A percentile compares a stretch with the other conserved stretches of the same genome.
Conservation (phyloP, 2,888 invertebrate species). For the Scaptomyza caliginosa region DNA sequence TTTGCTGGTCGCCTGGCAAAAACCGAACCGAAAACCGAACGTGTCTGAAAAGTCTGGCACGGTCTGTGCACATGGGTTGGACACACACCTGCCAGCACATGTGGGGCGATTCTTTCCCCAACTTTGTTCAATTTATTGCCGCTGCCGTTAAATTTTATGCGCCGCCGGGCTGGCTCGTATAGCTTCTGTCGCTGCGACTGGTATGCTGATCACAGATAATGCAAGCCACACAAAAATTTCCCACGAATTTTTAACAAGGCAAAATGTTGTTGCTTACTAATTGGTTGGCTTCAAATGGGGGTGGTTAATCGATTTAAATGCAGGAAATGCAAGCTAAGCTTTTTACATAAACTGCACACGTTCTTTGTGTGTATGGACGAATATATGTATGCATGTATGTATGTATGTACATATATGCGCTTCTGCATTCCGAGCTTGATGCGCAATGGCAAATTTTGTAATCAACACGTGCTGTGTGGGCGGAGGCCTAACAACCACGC, state of each 20-base stretch:
- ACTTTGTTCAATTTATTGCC: slow-evolving; percentile 40
- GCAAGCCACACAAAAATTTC: slow-evolving; percentile 27
- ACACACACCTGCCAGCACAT: slow-evolving; percentile 64
- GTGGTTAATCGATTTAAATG: slow-evolving; percentile 14
- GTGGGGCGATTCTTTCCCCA: slow-evolving; percentile 72
- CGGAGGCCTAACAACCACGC: slow-evolving; percentile 78
- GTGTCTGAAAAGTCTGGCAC: slow-evolving; percentile 77
- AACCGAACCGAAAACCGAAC: slow-evolving; percentile 77
- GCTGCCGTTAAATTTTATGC: slow-evolving; percentile 33
- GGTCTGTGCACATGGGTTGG: slow-evolving; percentile 60
- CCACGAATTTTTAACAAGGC: slow-evolving; percentile 18
- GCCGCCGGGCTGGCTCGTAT: slow-evolving; percentile 21
- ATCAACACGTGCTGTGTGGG: slow-evolving; percentile 69
- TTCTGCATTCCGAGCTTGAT: slow-evolving; percentile 35
- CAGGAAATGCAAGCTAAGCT: not conserved
- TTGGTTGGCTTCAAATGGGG: slow-evolving; percentile 7
- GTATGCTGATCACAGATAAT: slow-evolving; percentile 45
- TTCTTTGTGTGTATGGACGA: not conserved
- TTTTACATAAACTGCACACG: slow-evolving; percentile 2
- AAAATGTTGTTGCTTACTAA: slow-evolving; percentile 10
- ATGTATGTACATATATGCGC: not conserved
- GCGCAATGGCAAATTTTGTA: slow-evolving; percentile 63
- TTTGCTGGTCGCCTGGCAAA: slow-evolving; percentile 63
- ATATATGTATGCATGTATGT: not conserved
- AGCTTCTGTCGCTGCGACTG: not conserved